phyloP scores from a whole-genome alignment of 2,888 invertebrate species.

The Epicampocera succincta region DNA sequence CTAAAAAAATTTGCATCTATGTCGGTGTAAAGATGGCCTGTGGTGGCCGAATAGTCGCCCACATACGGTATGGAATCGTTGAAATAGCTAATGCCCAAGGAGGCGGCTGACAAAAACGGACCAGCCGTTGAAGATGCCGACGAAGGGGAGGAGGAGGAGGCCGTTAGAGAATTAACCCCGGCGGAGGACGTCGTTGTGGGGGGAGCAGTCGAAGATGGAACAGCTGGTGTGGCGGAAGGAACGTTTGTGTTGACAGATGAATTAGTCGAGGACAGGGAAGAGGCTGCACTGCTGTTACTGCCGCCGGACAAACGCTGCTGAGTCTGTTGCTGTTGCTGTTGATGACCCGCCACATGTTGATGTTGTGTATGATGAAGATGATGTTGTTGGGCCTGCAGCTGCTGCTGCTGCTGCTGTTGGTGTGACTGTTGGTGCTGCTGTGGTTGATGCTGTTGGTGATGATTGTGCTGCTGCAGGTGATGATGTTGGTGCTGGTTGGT shows the following conservation, averaged over 20 bases:
- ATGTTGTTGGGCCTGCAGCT: slow-evolving; percentile 39
- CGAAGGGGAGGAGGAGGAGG: slow-evolving; percentile 60
- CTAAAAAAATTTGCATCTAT: slow-evolving; percentile 81
- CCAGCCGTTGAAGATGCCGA: slow-evolving; percentile 64
- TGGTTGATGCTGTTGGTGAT: slow-evolving; percentile 61
- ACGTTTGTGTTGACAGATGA: slow-evolving; percentile 48
- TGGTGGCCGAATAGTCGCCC: slow-evolving; percentile 77
- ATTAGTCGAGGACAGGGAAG: slow-evolving; percentile 70
- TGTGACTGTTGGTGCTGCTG: slow-evolving; percentile 66
- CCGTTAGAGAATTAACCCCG: slow-evolving; percentile 43
- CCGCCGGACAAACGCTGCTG: slow-evolving; percentile 77
- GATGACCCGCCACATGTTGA: slow-evolving; percentile 46
- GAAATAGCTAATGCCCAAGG: slow-evolving; percentile 78
- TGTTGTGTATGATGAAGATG: slow-evolving; percentile 69
- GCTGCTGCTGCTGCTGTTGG: slow-evolving; percentile 56
- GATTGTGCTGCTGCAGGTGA: slow-evolving; percentile 62
- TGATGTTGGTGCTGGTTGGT: slow-evolving; percentile 67
- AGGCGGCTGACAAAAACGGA: slow-evolving; percentile 74
- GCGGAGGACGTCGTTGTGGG: slow-evolving; percentile 34
- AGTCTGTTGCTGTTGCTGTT: slow-evolving; percentile 69
- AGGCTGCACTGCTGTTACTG: slow-evolving; percentile 76
- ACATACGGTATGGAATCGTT: slow-evolving; percentile 79
- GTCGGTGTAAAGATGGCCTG: slow-evolving; percentile 78
- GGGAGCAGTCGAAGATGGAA: slow-evolving; percentile 32
- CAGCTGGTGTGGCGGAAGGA: slow-evolving; percentile 39